These are phyloP conservation scores for Apodemus speciosus DNA, from an alignment of 2,113 vertebrate genomes.

Conservation along the genomic window DNA sequence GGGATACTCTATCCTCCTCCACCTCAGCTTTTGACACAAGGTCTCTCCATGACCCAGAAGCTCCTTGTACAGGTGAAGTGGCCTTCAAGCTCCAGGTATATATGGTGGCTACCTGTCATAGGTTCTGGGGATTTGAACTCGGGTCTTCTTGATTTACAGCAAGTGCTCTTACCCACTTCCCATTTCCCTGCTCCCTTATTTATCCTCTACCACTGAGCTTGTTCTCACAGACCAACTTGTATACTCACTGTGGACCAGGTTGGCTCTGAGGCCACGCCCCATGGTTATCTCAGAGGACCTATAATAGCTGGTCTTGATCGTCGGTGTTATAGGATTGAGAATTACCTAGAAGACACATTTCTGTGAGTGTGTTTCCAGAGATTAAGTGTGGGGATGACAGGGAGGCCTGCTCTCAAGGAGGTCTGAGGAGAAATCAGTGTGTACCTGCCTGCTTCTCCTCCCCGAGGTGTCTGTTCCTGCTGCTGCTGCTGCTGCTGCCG, in stretches of 20 bases:
- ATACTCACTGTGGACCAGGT: background rate
- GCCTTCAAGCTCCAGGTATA: background rate
- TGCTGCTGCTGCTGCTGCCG: no score
- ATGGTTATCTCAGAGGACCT: background rate
- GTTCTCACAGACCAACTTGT: background rate
- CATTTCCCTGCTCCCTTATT: background rate
- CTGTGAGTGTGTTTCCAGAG: background rate
- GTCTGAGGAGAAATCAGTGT: background rate
- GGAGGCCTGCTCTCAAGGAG: background rate
- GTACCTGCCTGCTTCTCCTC: background rate
- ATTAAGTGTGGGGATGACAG: background rate
- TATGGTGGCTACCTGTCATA: background rate
- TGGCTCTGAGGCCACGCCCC: background rate
- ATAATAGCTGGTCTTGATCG: background rate
- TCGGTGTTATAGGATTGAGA: background rate
- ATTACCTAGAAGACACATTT: background rate
- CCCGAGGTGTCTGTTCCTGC: background rate
- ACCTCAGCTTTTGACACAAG: background rate
- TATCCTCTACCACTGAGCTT: background rate
- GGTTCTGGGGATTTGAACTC: background rate
- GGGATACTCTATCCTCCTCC: background rate
- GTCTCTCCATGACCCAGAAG: background rate
- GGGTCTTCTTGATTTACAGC: background rate
- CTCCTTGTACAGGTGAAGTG: no score
- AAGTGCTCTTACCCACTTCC: background rate